A percentile compares a stretch with the other conserved stretches of the same genome.
Evolutionary conservation across 2,888 invertebrate species (phyloP).

Genomic region (Choristoneura rosaceana): DNA sequence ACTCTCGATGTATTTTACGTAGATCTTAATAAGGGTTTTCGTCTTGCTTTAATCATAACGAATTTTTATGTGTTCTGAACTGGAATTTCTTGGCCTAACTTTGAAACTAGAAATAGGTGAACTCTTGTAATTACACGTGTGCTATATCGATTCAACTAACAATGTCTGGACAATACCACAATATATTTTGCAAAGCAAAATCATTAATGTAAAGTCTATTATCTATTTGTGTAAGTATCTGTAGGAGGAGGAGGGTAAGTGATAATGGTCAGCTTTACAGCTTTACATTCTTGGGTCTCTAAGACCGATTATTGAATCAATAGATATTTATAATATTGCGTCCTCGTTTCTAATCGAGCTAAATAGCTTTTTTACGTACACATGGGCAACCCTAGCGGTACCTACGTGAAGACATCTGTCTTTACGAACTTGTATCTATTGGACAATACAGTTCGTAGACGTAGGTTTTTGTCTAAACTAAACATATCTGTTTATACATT

Average conservation of each 20-base stretch:
- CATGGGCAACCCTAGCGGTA: conserved; percentile 48
- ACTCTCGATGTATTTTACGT: conserved; percentile 31
- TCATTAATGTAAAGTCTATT: conserved; percentile 53
- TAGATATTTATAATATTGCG: conserved; percentile 50
- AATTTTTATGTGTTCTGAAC: conserved; percentile 29
- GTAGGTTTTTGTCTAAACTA: conserved; percentile 36
- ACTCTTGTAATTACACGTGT: conserved; percentile 50
- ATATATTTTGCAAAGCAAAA: conserved; percentile 80
- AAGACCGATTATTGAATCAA: conserved; percentile 62
- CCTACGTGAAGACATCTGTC: not conserved
- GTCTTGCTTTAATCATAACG: conserved; percentile 21
- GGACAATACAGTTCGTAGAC: conserved; percentile 19
- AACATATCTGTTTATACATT: conserved; percentile 42
- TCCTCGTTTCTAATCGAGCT: conserved; percentile 50
- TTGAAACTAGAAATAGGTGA: conserved; percentile 39
- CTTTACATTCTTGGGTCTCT: conserved; percentile 71
- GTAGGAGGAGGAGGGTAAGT: conserved; percentile 72
- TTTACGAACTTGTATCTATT: conserved; percentile 8
- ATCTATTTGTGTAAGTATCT: conserved; percentile 69
- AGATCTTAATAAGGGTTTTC: conserved; percentile 25
- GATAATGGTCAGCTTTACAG: conserved; percentile 83
- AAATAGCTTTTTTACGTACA: conserved; percentile 48
- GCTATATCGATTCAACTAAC: conserved; percentile 48
- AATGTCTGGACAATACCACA: conserved; percentile 68
- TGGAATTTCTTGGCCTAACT: conserved; percentile 39